Conservation (phyloP, 1,140 invertebrate genomes). For the Solen grandis region DNA sequence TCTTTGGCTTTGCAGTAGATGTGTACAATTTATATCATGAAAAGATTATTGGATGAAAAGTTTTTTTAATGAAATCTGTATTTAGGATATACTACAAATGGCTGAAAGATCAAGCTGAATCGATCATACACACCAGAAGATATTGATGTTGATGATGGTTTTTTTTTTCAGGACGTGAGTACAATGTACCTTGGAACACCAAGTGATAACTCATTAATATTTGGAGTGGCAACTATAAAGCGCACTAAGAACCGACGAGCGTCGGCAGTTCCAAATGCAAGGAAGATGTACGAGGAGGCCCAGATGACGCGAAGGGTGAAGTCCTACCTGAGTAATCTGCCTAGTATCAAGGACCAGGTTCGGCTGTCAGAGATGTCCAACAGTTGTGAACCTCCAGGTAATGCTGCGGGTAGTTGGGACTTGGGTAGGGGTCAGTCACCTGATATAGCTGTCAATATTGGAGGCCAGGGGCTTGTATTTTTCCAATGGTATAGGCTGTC, state of each 20-base stretch:
- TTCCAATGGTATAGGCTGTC: too few species aligned
- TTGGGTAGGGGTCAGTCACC: neutral
- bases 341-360: constrained; percentile 95
- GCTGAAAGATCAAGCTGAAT: too few species aligned
- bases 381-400: constrained; percentile 89
- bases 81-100: too few species aligned
- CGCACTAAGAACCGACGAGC: constrained; percentile 89
- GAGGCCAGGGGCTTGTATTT: too few species aligned
- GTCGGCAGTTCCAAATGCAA: constrained; percentile 94
- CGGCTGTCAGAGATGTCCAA: constrained; percentile 92
- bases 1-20: neutral
- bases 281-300: constrained; percentile 99
- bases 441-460: neutral
- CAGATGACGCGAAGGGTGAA: constrained; percentile 98
- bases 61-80: neutral
- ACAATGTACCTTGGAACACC: constrained; percentile 74
- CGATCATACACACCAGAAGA: too few species aligned
- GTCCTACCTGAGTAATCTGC: constrained; percentile 95
- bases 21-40: neutral
- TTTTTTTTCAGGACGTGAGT: constrained; percentile 71
- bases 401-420: constrained; percentile 2
- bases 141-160: too few species aligned
- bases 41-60: neutral
- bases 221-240: constrained; percentile 91
- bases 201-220: constrained; percentile 69